Conservation (phyloP, 2,888 invertebrate genomes). For the Girardia tigrina region DNA sequence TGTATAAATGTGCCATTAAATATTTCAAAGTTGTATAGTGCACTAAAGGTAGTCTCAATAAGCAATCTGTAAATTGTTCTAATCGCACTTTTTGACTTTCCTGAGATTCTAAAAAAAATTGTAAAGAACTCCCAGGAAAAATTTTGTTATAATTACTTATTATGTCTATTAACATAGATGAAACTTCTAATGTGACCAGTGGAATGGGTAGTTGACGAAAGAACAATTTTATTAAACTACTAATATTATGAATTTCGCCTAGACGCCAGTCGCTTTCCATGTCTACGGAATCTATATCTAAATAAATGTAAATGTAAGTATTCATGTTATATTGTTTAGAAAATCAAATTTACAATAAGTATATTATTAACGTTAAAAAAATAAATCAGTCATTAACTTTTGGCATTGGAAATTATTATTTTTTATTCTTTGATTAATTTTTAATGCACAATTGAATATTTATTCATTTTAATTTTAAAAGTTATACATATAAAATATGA, state of each 20-base stretch:
- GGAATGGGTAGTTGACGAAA: constrained; percentile 73
- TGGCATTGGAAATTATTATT: too few relatives aligned
- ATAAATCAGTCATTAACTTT: too few relatives aligned
- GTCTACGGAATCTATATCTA: constrained; percentile 68
- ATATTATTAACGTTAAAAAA: too few relatives aligned
- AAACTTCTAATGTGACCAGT: constrained; percentile 71
- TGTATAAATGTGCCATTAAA: constrained; percentile 17
- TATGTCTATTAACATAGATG: constrained; percentile 57
- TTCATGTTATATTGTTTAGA: too few relatives aligned
- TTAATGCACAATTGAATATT: too few relatives aligned
- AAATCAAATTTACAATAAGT: too few relatives aligned
- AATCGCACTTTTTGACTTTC: constrained; percentile 15
- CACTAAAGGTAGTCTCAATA: constrained; percentile 2
- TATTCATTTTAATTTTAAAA: too few relatives aligned
- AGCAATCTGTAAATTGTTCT: neutral
- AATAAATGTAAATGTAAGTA: too few relatives aligned
- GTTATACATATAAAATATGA: too few relatives aligned
- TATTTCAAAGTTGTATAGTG: constrained; percentile 5
- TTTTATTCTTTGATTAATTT: too few relatives aligned
- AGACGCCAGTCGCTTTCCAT: constrained; percentile 59
- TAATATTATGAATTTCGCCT: constrained; percentile 77
- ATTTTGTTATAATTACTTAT: too few relatives aligned
- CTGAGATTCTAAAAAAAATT: neutral
- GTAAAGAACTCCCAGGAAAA: too few relatives aligned
- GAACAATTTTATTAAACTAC: constrained; percentile 76